Conservation (phyloP, 2,888 invertebrate species). For the Polietes domitor region DNA sequence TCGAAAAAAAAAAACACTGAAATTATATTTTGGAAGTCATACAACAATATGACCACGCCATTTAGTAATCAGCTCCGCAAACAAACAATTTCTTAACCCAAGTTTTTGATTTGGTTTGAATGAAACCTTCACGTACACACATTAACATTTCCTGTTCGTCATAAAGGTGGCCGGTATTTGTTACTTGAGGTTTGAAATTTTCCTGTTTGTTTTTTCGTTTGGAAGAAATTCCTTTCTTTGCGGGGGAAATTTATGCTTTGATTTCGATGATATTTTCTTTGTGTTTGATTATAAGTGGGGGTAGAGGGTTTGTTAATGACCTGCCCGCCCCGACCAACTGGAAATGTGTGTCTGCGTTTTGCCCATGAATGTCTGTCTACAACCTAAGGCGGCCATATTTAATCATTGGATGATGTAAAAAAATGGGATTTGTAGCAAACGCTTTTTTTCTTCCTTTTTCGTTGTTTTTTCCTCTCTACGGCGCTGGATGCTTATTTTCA, state of each 20-base stretch:
- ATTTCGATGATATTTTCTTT: constrained; percentile 29
- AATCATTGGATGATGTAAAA: constrained; percentile 76
- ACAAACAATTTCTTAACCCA: constrained; percentile 4
- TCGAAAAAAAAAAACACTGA: not conserved
- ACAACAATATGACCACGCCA: constrained; percentile 47
- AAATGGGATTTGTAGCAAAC: constrained; percentile 66
- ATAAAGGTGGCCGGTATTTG: constrained; percentile 5
- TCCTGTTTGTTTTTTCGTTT: not conserved
- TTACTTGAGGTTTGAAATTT: not conserved
- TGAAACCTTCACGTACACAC: constrained; percentile 14
- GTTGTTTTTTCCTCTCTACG: not conserved
- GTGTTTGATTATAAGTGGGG: not conserved
- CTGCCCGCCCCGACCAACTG: constrained; percentile 48
- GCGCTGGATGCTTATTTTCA: not conserved
- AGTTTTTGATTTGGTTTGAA: constrained; percentile 24
- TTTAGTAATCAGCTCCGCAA: constrained; percentile 53
- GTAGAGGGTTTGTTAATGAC: constrained; percentile 42
- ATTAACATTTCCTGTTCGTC: constrained; percentile 45
- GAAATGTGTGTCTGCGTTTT: not conserved
- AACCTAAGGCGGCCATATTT: constrained; percentile 78
- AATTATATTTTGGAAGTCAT: constrained; percentile 20
- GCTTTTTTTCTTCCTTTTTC: constrained; percentile 35
- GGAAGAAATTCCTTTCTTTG: constrained; percentile 12
- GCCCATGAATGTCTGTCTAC: constrained; percentile 70
- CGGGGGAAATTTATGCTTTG: not conserved